Conservation (phyloP, 1,140 invertebrate genomes). For the Trachymyrmex septentrionalis region DNA sequence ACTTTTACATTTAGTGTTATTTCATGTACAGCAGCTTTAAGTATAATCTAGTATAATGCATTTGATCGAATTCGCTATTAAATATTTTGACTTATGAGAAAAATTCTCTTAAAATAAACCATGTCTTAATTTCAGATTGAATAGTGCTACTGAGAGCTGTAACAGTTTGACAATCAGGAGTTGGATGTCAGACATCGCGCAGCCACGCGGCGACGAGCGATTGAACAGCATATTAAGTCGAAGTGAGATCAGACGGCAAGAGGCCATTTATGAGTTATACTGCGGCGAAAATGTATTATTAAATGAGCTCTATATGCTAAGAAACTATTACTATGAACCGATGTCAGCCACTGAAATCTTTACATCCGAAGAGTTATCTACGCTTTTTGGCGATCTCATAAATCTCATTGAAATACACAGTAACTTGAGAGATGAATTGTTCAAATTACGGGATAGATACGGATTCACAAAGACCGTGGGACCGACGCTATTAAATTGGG, state of each 20-base stretch:
- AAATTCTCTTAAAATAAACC: not conserved
- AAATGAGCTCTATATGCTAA: slow-evolving; percentile 86
- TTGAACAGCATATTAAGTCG: slow-evolving; percentile 69
- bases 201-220: slow-evolving; percentile 63
- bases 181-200: slow-evolving; percentile 81
- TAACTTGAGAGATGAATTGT: slow-evolving; percentile 85
- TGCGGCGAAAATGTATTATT: slow-evolving; percentile 87
- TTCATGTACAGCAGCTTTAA: too few species aligned
- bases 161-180: slow-evolving; percentile 79
- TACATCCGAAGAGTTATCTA: slow-evolving; percentile 83
- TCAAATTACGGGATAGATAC: slow-evolving; percentile 82
- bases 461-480: slow-evolving; percentile 87
- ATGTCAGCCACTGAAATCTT: slow-evolving; percentile 85
- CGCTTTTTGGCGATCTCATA: slow-evolving; percentile 85
- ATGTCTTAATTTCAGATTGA: slow-evolving; percentile 37
- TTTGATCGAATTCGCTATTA: not conserved
- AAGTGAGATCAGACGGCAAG: slow-evolving; percentile 81
- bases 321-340: slow-evolving; percentile 86
- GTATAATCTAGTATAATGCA: too few species aligned
- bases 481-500: slow-evolving; percentile 86
- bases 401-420: slow-evolving; percentile 81
- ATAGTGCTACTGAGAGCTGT: slow-evolving; percentile 64
- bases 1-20: too few species aligned
- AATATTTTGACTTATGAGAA: not conserved
- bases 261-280: slow-evolving; percentile 87